Conservation (phyloP, 2,888 invertebrate species). For the Nysson spinosus region DNA sequence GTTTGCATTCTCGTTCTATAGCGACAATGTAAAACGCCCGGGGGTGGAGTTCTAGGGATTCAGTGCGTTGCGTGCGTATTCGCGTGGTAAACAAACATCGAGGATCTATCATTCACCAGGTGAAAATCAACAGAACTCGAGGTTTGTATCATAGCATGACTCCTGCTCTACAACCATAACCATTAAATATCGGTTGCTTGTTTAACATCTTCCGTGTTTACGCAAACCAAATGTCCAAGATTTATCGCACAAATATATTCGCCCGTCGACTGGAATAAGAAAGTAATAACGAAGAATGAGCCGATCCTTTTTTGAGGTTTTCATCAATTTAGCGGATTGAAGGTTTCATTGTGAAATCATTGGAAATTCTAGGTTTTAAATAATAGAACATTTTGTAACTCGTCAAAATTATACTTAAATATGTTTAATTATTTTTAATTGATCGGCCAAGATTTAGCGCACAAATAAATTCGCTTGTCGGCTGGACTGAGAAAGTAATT, state of each 20-base stretch:
- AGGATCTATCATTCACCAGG: conserved; percentile 14
- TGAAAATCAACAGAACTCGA: conserved; percentile 51
- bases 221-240: conserved; percentile 11
- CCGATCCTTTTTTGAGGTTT: too few relatives aligned
- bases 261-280: too few relatives aligned
- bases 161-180: conserved; percentile 25
- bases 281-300: too few relatives aligned
- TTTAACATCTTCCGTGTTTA: conserved; percentile 31
- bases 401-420: too few relatives aligned
- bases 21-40: conserved; percentile 41
- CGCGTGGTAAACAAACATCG: conserved; percentile 37
- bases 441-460: too few relatives aligned
- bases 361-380: too few relatives aligned
- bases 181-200: conserved; percentile 37
- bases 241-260: neutral
- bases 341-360: too few relatives aligned
- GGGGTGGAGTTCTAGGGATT: conserved; percentile 16
- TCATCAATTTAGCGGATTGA: too few relatives aligned
- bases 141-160: conserved; percentile 33
- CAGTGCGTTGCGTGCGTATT: conserved; percentile 15
- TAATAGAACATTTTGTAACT: too few relatives aligned
- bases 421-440: too few relatives aligned
- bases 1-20: conserved; percentile 33
- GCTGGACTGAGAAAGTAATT: too few relatives aligned
- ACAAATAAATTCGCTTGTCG: too few relatives aligned